Conservation (phyloP, 1,140 invertebrate species). For the Aphis craccivora region DNA sequence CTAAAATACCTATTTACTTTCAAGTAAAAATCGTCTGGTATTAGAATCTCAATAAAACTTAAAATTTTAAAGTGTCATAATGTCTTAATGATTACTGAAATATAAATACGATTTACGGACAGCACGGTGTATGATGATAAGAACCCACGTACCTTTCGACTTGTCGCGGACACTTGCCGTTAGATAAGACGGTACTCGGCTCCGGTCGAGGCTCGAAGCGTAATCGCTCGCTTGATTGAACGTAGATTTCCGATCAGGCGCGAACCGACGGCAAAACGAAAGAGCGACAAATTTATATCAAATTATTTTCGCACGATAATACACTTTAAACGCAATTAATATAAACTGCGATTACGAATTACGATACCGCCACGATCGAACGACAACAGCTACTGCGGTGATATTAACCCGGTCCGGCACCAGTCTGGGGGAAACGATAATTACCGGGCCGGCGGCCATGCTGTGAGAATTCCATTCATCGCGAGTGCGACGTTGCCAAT, state of each 20-base stretch:
- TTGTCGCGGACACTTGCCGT: neutral
- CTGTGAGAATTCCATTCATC: constrained; percentile 53
- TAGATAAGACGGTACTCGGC: neutral
- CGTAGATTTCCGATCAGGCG: neutral
- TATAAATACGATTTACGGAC: neutral
- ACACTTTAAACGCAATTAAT: neutral
- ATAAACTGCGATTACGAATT: neutral
- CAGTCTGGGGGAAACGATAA: constrained; percentile 38
- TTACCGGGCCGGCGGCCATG: constrained; percentile 54
- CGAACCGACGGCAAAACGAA: neutral
- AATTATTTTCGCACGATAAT: neutral
- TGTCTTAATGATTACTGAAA: too few species aligned
- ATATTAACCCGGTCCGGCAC: constrained; percentile 9
- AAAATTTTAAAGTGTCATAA: too few species aligned
- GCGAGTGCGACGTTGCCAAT: constrained; percentile 52
- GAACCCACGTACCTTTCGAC: neutral
- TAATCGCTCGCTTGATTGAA: neutral
- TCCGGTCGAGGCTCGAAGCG: neutral
- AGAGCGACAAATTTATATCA: neutral
- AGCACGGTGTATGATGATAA: neutral
- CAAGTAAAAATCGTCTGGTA: neutral
- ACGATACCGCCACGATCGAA: neutral
- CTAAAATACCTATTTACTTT: neutral
- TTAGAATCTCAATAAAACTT: neutral
- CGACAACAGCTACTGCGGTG: constrained; percentile 17